Evolutionary conservation across 2,888 invertebrate species (phyloP).

Genomic region (Synergus umbraculus): DNA sequence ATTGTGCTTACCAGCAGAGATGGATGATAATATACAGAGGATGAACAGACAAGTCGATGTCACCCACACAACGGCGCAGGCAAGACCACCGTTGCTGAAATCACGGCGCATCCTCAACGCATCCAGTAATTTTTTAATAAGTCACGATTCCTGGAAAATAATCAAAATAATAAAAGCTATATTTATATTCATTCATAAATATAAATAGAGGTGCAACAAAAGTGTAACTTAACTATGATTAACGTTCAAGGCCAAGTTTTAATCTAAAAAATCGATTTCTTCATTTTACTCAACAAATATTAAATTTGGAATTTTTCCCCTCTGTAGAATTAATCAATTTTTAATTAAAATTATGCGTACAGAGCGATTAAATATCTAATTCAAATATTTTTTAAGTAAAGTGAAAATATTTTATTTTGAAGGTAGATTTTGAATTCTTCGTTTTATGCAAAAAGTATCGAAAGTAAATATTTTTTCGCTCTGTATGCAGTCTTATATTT

Average conservation of each 20-base stretch:
- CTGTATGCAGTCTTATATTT: too few relatives aligned
- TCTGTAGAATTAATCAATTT: too few relatives aligned
- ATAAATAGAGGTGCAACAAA: background rate
- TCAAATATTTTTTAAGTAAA: too few relatives aligned
- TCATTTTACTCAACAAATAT: too few relatives aligned
- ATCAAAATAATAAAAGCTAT: background rate
- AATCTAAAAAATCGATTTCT: too few relatives aligned
- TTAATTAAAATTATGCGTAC: too few relatives aligned
- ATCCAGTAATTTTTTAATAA: constrained; percentile 70
- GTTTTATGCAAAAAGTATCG: too few relatives aligned
- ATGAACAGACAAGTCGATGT: constrained; percentile 67
- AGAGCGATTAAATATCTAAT: too few relatives aligned
- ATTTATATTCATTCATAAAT: background rate
- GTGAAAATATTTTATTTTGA: too few relatives aligned
- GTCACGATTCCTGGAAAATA: constrained; percentile 54
- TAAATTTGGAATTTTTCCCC: too few relatives aligned
- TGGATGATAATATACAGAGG: constrained; percentile 62
- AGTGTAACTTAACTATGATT: background rate
- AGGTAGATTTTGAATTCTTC: too few relatives aligned
- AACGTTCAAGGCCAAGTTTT: background rate
- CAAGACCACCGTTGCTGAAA: constrained; percentile 71
- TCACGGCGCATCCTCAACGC: constrained; percentile 75
- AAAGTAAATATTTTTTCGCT: too few relatives aligned
- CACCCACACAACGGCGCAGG: constrained; percentile 72
- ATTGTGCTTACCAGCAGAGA: constrained; percentile 50